Conservation (phyloP, 2,888 invertebrate genomes). For the Cryptocephalus moraei region DNA sequence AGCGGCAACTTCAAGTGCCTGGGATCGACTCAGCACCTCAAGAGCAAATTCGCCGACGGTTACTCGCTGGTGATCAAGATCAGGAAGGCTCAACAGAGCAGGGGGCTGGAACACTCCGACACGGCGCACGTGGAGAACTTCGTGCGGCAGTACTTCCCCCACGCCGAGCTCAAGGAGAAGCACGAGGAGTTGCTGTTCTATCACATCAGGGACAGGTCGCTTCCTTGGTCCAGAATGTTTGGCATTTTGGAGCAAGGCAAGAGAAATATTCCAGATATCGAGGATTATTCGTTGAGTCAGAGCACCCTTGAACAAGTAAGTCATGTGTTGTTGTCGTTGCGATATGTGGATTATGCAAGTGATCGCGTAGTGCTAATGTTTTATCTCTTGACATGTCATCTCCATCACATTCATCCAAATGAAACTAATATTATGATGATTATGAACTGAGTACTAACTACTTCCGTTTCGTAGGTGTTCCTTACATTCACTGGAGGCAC, state of each 20-base stretch:
- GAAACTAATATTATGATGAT: too few species aligned
- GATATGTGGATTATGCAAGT: too few species aligned
- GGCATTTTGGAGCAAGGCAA: slow-evolving; percentile 55
- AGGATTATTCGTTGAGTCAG: slow-evolving; percentile 76
- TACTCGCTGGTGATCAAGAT: slow-evolving; percentile 38
- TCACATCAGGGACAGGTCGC: slow-evolving; percentile 48
- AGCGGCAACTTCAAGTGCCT: slow-evolving; percentile 71
- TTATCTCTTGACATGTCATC: too few species aligned
- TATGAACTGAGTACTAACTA: too few species aligned
- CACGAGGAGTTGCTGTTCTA: slow-evolving; percentile 64
- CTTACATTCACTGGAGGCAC: too few species aligned
- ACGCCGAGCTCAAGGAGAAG: slow-evolving; percentile 47
- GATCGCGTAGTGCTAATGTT: too few species aligned
- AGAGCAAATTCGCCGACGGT: slow-evolving; percentile 64
- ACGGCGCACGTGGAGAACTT: slow-evolving; percentile 21
- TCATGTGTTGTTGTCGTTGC: too few species aligned
- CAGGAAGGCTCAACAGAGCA: slow-evolving; percentile 19
- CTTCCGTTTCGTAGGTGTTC: too few species aligned
- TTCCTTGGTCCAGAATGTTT: slow-evolving; percentile 67
- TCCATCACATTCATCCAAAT: too few species aligned
- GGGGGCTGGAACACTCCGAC: not conserved
- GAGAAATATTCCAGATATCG: slow-evolving; percentile 40
- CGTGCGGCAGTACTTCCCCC: slow-evolving; percentile 26
- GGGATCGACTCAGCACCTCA: slow-evolving; percentile 71
- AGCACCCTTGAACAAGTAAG: slow-evolving; percentile 38